phyloP scores from a whole-genome alignment of 2,113 vertebrate genomes.

The Phalacrocorax pelagicus region DNA sequence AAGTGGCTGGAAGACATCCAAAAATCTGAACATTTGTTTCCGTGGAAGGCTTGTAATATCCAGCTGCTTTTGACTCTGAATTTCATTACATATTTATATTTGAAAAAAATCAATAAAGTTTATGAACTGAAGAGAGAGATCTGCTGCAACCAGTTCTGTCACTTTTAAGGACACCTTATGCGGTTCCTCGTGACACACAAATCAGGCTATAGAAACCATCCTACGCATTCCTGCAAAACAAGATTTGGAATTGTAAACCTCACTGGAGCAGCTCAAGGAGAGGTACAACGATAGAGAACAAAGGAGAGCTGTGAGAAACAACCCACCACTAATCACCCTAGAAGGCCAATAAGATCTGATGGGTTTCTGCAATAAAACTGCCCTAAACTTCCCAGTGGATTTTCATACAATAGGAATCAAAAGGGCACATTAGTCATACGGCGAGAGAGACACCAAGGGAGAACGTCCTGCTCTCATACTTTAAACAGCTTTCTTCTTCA shows the following conservation, averaged over 20 bases:
- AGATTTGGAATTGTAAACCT: background rate
- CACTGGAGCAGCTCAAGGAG: background rate
- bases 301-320: constrained; percentile 6
- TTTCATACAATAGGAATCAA: constrained; percentile 43
- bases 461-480: background rate
- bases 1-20: background rate
- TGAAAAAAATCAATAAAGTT: constrained; percentile 1
- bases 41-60: background rate
- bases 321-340: constrained; percentile 5
- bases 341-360: constrained; percentile 38
- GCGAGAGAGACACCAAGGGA: background rate
- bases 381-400: constrained; percentile 45
- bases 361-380: constrained; percentile 40
- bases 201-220: background rate
- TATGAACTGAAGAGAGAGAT: constrained; percentile 21
- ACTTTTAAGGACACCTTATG: background rate
- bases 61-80: background rate
- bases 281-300: background rate
- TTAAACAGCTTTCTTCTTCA: constrained; percentile 33
- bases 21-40: background rate
- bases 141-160: background rate
- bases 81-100: background rate
- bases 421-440: constrained; percentile 45
- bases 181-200: background rate
- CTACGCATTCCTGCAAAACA: background rate